Conservation (phyloP, 1,140 invertebrate genomes). For the Eumaeus atala region DNA sequence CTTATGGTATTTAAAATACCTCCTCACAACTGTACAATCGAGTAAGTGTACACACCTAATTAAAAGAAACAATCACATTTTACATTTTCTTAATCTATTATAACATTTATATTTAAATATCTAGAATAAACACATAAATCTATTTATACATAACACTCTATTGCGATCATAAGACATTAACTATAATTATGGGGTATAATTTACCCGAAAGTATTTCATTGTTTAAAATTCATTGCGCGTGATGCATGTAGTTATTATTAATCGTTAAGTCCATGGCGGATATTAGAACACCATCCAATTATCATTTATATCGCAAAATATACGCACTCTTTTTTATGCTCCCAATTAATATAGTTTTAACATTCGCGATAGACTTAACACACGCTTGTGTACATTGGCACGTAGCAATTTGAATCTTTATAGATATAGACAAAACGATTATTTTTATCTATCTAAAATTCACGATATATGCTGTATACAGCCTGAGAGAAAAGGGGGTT, state of each 20-base stretch:
- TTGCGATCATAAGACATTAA: conserved; percentile 57
- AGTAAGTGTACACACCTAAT: conserved; percentile 17
- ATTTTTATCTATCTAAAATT: too few species aligned
- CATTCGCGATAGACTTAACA: conserved; percentile 6
- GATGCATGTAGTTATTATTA: conserved; percentile 4
- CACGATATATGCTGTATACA: too few species aligned
- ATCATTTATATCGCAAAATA: conserved; percentile 14
- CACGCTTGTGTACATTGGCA: conserved; percentile 20
- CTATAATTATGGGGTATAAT: conserved; percentile 22
- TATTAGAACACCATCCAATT: conserved; percentile 5
- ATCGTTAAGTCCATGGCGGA: conserved; percentile 4
- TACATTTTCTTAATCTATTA: conserved; percentile 38
- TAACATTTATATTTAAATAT: conserved; percentile 54
- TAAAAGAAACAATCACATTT: conserved; percentile 49
- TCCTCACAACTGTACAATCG: conserved; percentile 7
- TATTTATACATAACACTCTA: conserved; percentile 60
- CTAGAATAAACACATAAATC: conserved; percentile 56
- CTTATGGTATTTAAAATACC: conserved; percentile 4
- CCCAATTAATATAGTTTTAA: conserved; percentile 15
- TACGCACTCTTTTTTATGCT: not conserved
- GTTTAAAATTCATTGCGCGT: conserved; percentile 40
- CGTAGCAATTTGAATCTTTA: conserved; percentile 16
- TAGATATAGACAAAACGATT: too few species aligned
- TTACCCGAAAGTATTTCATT: conserved; percentile 33
- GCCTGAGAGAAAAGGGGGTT: too few species aligned